phyloP scores from a whole-genome alignment of 2,797 vertebrate species.

The Cottoperca gobio region DNA sequence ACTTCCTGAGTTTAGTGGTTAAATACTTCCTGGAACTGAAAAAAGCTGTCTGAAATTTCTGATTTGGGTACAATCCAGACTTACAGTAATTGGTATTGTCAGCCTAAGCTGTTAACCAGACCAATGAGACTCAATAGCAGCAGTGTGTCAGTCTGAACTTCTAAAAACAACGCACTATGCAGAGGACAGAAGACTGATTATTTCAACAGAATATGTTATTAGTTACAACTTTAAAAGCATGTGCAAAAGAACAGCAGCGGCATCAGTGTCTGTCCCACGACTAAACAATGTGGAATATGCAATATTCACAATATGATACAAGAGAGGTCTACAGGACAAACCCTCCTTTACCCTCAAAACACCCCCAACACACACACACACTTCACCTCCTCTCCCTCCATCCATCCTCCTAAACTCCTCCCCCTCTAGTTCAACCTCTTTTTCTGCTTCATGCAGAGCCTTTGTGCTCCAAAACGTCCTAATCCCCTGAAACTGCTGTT shows the following conservation, averaged over 20 bases:
- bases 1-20: background rate
- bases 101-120: background rate
- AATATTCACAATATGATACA: background rate
- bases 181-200: background rate
- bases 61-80: background rate
- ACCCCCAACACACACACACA: constrained; percentile 20
- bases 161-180: background rate
- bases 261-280: background rate
- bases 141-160: background rate
- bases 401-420: constrained; percentile 60
- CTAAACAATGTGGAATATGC: background rate
- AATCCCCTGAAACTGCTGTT: constrained; percentile 87
- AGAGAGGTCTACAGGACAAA: background rate
- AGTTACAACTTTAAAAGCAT: background rate
- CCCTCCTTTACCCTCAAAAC: constrained; percentile 38
- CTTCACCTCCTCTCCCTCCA: constrained; percentile 31
- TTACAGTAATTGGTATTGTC: background rate
- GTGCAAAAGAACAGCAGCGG: background rate
- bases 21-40: background rate
- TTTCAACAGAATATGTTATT: background rate
- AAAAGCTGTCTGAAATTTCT: background rate
- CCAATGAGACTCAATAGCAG: background rate
- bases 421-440: constrained; percentile 62
- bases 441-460: constrained; percentile 74
- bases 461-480: constrained; percentile 82